phyloP scores from a whole-genome alignment of 2,113 vertebrate species.

The Oncorhynchus gorbuscha region DNA sequence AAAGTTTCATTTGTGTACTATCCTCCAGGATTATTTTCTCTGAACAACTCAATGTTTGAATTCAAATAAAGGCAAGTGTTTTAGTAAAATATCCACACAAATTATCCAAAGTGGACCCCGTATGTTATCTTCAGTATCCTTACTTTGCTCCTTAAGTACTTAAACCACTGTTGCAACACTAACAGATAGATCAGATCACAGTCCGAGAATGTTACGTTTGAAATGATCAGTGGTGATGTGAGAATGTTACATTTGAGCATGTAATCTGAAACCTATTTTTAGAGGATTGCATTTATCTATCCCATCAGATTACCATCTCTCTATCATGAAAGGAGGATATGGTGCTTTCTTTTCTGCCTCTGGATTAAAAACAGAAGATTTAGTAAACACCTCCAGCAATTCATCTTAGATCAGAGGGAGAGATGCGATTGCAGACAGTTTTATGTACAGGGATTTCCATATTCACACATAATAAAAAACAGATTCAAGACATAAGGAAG shows the following conservation, averaged over 20 bases:
- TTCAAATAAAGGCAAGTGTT: constrained; percentile 59
- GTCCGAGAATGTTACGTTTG: too few relatives aligned
- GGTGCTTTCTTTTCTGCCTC: background rate
- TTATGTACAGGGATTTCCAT: constrained; percentile 3
- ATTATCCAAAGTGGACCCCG: background rate
- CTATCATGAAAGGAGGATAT: background rate
- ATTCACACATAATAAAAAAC: background rate
- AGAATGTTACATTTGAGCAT: too few relatives aligned
- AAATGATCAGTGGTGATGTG: too few relatives aligned
- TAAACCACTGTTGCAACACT: too few relatives aligned
- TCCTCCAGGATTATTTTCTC: constrained; percentile 48
- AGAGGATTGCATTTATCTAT: background rate
- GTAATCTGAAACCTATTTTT: too few relatives aligned
- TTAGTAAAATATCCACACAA: constrained; percentile 36
- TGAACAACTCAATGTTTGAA: constrained; percentile 54
- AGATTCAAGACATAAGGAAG: background rate
- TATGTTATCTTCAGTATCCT: background rate
- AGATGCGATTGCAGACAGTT: constrained; percentile 11
- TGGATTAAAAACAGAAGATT: constrained; percentile 21
- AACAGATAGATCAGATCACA: too few relatives aligned
- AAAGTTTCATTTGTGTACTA: constrained; percentile 52
- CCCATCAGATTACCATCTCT: background rate
- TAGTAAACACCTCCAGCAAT: background rate
- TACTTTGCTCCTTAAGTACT: background rate
- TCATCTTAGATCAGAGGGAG: constrained; percentile 19